Percentiles rank a stretch among this genome's conserved stretches.
Evolutionary conservation across 2,797 vertebrate species (phyloP).

Genomic region (Catamblyrhynchus diadema): DNA sequence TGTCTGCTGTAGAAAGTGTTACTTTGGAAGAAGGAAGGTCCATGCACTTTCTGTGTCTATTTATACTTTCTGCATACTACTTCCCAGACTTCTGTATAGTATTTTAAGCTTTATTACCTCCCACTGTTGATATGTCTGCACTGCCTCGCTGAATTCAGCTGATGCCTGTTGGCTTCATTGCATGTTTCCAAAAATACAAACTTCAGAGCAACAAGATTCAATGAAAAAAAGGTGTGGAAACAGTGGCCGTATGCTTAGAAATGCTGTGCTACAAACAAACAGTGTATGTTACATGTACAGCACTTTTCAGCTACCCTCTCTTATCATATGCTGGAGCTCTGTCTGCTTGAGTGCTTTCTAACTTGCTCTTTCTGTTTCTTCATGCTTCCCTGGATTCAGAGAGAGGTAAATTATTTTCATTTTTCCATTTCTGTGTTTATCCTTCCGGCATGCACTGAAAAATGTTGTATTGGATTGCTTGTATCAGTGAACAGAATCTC

Average conservation of each 20-base stretch:
- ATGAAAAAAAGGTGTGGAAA: slow-evolving; percentile 25
- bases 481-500: background rate
- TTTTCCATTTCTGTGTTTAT: slow-evolving; percentile 23
- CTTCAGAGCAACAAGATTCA: slow-evolving; percentile 40
- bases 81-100: slow-evolving; percentile 37
- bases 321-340: background rate
- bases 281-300: background rate
- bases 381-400: slow-evolving; percentile 83
- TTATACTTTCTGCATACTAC: slow-evolving; percentile 29
- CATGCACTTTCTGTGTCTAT: background rate
- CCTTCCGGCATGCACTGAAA: background rate
- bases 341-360: slow-evolving; percentile 57
- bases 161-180: slow-evolving; percentile 65
- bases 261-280: background rate
- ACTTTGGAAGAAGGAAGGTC: background rate
- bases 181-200: slow-evolving; percentile 67
- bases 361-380: slow-evolving; percentile 77
- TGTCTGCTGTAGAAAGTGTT: background rate
- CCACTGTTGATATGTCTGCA: slow-evolving; percentile 52
- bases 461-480: background rate
- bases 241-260: background rate
- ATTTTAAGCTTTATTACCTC: slow-evolving; percentile 73
- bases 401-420: slow-evolving; percentile 78
- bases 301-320: background rate
- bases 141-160: slow-evolving; percentile 68